Percentiles rank a stretch among this genome's conserved stretches.
phyloP scores from a whole-genome alignment of 2,113 vertebrate genomes.

The Lophius piscatorius region DNA sequence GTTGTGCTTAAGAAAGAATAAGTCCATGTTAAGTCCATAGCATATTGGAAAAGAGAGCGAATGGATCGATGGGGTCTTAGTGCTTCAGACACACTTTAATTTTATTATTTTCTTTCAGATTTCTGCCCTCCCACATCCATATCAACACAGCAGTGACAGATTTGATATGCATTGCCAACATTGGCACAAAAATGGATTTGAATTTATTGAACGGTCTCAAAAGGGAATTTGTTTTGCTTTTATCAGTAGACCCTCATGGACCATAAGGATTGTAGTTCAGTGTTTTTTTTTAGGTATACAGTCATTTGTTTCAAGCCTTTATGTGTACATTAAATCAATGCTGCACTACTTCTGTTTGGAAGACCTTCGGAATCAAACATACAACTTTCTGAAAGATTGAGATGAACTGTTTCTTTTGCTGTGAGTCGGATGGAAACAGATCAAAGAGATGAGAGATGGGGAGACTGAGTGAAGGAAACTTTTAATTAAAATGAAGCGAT shows the following conservation, averaged over 20 bases:
- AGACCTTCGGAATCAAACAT: conserved; percentile 55
- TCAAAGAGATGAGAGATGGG: conserved; percentile 76
- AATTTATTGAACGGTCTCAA: conserved; percentile 69
- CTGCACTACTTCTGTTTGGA: conserved; percentile 1
- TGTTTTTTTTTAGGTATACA: conserved; percentile 28
- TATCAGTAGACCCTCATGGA: conserved; percentile 36
- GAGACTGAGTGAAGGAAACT: conserved; percentile 66
- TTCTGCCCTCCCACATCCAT: conserved; percentile 64
- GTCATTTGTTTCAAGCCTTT: conserved; percentile 24
- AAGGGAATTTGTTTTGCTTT: conserved; percentile 56
- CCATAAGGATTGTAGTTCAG: conserved; percentile 26
- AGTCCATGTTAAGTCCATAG: conserved; percentile 74
- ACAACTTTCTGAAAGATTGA: conserved; percentile 65
- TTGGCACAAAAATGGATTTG: conserved; percentile 67
- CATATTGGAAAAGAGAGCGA: conserved; percentile 65
- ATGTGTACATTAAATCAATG: conserved; percentile 25
- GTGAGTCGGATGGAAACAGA: conserved; percentile 62
- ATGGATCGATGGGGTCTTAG: conserved; percentile 63
- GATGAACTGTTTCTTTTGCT: conserved; percentile 47
- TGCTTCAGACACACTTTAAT: conserved; percentile 67
- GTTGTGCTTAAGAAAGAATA: conserved; percentile 77
- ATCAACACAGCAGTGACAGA: conserved; percentile 63
- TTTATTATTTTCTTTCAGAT: conserved; percentile 71
- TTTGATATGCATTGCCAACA: conserved; percentile 68
- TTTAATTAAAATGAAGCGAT: conserved; percentile 78